Evolutionary conservation across 2,113 vertebrate species (phyloP).

Genomic region (Psilopsiagon aymara): DNA sequence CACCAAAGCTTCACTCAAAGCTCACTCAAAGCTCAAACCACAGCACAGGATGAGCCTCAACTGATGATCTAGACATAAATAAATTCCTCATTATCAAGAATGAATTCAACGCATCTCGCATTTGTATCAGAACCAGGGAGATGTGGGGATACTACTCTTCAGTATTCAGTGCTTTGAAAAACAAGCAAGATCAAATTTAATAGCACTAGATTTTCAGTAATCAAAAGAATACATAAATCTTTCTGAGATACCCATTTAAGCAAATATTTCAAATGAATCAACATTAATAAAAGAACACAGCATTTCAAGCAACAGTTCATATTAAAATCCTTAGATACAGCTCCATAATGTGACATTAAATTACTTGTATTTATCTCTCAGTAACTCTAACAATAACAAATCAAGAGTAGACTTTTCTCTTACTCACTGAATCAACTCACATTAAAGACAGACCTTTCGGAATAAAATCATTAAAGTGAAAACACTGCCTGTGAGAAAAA

Average conservation of each 20-base stretch:
- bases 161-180: background rate
- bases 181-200: background rate
- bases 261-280: slow-evolving; percentile 18
- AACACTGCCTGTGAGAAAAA: background rate
- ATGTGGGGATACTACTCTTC: background rate
- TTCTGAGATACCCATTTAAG: background rate
- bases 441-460: background rate
- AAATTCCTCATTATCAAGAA: background rate
- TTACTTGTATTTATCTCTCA: slow-evolving; percentile 19
- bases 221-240: background rate
- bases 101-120: background rate
- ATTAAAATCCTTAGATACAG: background rate
- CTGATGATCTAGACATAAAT: background rate
- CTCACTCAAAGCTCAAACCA: background rate
- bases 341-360: background rate
- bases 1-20: background rate
- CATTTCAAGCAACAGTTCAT: background rate
- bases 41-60: background rate
- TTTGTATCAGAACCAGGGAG: background rate
- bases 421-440: background rate
- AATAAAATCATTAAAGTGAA: slow-evolving; percentile 2
- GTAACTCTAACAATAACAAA: background rate
- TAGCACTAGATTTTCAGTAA: background rate
- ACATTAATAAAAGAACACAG: background rate
- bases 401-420: background rate